A percentile compares a stretch with the other conserved stretches of the same genome.
Evolutionary conservation across 1,140 invertebrate genomes (phyloP).

Genomic region (Sinonovacula constricta): DNA sequence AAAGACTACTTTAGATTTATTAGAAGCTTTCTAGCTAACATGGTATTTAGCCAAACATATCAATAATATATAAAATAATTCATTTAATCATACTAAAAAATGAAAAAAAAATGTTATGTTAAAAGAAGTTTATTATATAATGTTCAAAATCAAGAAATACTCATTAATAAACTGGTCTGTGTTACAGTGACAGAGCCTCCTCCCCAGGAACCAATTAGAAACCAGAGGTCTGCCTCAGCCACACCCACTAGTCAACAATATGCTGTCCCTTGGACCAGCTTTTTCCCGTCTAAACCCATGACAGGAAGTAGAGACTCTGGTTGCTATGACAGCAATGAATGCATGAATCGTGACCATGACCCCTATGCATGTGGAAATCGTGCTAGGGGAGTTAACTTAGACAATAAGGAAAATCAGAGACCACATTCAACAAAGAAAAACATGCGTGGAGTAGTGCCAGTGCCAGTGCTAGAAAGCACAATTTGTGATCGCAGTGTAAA

Average conservation of each 20-base stretch:
- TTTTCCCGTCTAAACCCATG: constrained; percentile 45
- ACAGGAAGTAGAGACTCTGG: constrained; percentile 70
- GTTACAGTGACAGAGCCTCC: constrained; percentile 7
- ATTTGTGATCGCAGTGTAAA: constrained; percentile 18
- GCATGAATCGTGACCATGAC: constrained; percentile 46
- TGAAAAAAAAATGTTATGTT: no score
- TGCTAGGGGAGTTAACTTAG: not conserved
- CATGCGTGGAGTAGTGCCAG: not conserved
- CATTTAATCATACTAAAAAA: no score
- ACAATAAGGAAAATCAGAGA: constrained; percentile 46
- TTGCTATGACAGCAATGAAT: constrained; percentile 71
- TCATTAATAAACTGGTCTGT: no score
- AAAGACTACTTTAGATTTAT: no score
- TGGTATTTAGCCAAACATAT: no score
- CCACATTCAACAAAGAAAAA: constrained; percentile 18
- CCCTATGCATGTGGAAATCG: constrained; percentile 30
- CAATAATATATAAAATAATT: no score
- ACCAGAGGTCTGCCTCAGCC: constrained; percentile 51
- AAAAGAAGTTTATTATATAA: no score
- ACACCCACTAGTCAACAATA: constrained; percentile 52
- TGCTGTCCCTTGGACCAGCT: constrained; percentile 53
- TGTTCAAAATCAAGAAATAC: no score
- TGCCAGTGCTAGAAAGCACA: constrained; percentile 9
- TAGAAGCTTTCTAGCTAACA: no score
- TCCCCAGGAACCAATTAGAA: constrained; percentile 21